Evolutionary conservation across 2,113 vertebrate species (phyloP).

Genomic region (Sinosuthora webbiana): DNA sequence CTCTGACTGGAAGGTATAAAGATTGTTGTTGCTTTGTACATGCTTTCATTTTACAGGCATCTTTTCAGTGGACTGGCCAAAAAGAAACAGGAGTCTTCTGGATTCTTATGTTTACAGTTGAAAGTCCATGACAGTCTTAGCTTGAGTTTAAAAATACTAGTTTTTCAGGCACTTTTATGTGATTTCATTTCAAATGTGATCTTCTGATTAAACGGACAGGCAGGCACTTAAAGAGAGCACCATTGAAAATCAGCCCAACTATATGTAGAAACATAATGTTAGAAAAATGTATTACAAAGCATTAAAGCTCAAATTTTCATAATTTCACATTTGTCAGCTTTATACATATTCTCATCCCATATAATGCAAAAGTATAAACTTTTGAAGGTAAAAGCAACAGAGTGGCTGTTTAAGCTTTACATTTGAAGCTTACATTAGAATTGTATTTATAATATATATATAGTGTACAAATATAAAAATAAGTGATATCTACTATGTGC

Average conservation of each 20-base stretch:
- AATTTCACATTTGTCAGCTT: neutral
- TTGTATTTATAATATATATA: neutral
- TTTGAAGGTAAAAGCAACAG: neutral
- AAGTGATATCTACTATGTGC: neutral
- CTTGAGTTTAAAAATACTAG: neutral
- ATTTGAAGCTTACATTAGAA: neutral
- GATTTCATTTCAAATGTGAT: neutral
- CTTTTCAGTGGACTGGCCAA: neutral
- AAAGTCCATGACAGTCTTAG: neutral
- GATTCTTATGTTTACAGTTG: neutral
- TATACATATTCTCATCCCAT: neutral
- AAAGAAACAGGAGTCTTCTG: neutral
- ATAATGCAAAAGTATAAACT: neutral
- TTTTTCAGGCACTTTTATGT: neutral
- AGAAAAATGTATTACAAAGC: neutral
- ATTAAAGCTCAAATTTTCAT: neutral
- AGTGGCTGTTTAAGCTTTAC: neutral
- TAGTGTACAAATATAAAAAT: neutral
- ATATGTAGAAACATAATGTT: neutral
- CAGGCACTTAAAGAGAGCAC: neutral
- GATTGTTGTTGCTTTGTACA: neutral
- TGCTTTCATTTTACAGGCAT: neutral
- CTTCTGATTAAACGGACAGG: neutral
- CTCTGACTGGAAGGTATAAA: neutral
- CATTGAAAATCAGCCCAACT: neutral